Evolutionary conservation across 2,113 vertebrate genomes (phyloP).

Genomic region (Xenopus laevis): DNA sequence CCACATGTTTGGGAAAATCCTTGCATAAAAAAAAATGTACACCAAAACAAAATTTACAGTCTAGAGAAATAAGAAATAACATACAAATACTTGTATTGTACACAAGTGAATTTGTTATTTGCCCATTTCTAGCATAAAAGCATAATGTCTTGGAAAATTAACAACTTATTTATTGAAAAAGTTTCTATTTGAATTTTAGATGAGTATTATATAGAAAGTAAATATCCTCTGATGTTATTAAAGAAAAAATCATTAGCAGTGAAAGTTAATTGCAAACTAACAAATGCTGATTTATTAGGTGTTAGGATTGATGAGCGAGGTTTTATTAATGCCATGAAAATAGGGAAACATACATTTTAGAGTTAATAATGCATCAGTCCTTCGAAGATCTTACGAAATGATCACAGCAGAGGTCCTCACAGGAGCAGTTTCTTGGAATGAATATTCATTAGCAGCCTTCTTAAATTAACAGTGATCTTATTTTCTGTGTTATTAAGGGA

Average conservation of each 20-base stretch:
- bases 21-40: too few species aligned
- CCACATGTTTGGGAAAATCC: too few species aligned
- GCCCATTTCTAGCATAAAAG: too few species aligned
- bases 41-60: too few species aligned
- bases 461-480: constrained; percentile 25
- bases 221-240: neutral
- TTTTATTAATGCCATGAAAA: constrained; percentile 33
- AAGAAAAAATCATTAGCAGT: constrained; percentile 1
- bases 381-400: constrained; percentile 30
- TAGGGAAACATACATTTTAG: constrained; percentile 27
- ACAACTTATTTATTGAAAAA: neutral
- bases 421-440: constrained; percentile 40
- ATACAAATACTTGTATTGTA: too few species aligned
- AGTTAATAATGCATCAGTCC: constrained; percentile 35
- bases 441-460: constrained; percentile 35
- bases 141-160: neutral
- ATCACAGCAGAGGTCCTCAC: constrained; percentile 38
- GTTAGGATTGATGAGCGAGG: constrained; percentile 4
- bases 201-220: constrained; percentile 2
- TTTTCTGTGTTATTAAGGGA: constrained; percentile 34
- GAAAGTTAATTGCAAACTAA: constrained; percentile 32
- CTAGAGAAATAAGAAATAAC: too few species aligned
- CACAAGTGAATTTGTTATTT: too few species aligned
- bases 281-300: constrained; percentile 21
- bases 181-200: neutral